These are phyloP conservation scores for Thymelicus lineola DNA, from an alignment of 2,888 invertebrate genomes.

Conservation along the genomic window DNA sequence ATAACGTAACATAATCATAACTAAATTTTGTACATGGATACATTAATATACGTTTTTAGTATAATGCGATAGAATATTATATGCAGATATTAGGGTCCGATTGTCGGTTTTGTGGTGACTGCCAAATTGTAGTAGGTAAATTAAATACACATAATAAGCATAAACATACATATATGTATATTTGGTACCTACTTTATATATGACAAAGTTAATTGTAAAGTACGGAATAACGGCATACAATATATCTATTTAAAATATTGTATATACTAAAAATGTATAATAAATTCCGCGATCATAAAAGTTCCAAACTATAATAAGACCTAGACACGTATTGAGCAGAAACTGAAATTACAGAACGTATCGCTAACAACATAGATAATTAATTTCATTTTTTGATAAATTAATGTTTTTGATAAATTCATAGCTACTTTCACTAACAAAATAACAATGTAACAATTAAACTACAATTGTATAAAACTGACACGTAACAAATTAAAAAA, in stretches of 20 bases:
- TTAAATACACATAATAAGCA: no score
- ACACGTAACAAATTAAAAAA: not conserved
- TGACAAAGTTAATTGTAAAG: no score
- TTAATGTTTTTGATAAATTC: constrained; percentile 1
- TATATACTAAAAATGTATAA: constrained; percentile 1
- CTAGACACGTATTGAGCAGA: constrained; percentile 52
- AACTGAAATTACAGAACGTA: constrained; percentile 31
- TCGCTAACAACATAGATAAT: not conserved
- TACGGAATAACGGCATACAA: no score
- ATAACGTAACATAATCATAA: constrained; percentile 45
- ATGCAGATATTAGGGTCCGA: no score
- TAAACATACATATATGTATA: no score
- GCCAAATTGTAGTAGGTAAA: not conserved
- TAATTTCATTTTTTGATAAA: constrained; percentile 1
- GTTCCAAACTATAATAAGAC: not conserved
- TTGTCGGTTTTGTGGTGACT: not conserved
- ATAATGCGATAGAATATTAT: not conserved
- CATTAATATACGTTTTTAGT: constrained; percentile 36
- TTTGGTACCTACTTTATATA: no score
- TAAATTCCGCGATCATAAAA: not conserved
- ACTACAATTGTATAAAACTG: not conserved
- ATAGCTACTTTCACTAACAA: constrained; percentile 4
- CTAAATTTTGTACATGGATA: constrained; percentile 54
- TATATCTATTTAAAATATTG: not conserved
- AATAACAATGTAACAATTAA: constrained; percentile 1